Evolutionary conservation across 1,140 invertebrate species (phyloP), one percentile per base, ranked within the genome.

Genomic region (Neodiprion virginianus): DNA sequence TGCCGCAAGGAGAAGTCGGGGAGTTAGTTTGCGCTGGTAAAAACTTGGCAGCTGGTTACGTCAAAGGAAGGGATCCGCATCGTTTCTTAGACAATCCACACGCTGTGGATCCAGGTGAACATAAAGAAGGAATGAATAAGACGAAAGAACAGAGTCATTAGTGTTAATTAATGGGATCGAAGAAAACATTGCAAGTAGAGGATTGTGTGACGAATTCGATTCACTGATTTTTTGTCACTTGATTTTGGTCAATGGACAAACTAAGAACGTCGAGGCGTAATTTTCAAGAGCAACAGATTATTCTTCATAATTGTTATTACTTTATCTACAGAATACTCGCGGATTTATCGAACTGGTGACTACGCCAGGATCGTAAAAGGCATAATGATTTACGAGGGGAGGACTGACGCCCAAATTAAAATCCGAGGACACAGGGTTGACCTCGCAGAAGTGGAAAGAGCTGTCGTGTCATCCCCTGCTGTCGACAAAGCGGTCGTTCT

Each of bases 361-460:
- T 97, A 93, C 80, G 96, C 94, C 0, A 90, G 91, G 14, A 88
- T 96, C 8, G 88, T 92, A n/a, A 94, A 95, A 72, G 93, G 91
- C 1, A 87, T 89, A 17, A 81, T 95, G 48, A 80, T 95, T 66
- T 97, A 94, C 80, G 94, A 96, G 80, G 96, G 96, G 0, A 90
- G 96, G 61, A 93, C 93, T 0, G 96, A 97, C 86, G 94, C 94
- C 0, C 96, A 97, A 85, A 91, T 97, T 0, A 97, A 97, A 88
- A 93, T 97, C 11, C 87, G 96, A 72, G 96, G 96, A 12, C 94
- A 97, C 80, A 87, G 95, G 23, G 94, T 97, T 0, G 95, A 97
- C 80, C 85, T 97, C n/a, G 89, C 91, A 0, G 96, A 97, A 89
- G 92, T 97, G 8, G 95, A 97, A 79, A 91, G 92, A 69, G 92